Percentiles rank a stretch among this genome's conserved stretches.
These are phyloP conservation scores for Cuniculus paca DNA, from an alignment of 2,797 vertebrate genomes.

Conservation along the genomic window DNA sequence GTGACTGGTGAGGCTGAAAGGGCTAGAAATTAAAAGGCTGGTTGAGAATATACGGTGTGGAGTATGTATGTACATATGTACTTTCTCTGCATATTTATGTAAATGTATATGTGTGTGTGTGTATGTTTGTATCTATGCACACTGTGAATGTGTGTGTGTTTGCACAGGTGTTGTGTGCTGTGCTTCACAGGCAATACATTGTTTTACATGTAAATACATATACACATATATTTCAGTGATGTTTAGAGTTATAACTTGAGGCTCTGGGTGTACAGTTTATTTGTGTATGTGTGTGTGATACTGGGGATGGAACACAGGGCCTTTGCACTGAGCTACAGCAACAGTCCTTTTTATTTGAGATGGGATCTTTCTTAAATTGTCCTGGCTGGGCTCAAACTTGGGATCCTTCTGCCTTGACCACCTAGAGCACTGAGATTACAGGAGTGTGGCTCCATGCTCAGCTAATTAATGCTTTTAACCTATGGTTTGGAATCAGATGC, in stretches of 20 bases:
- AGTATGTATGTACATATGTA: not conserved
- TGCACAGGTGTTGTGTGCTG: not conserved
- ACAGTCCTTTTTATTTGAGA: not conserved
- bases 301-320: no score
- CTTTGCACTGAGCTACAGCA: not conserved
- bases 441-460: not conserved
- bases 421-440: not conserved
- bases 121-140: not conserved
- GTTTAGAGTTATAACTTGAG: not conserved
- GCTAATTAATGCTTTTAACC: not conserved
- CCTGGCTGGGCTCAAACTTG: not conserved
- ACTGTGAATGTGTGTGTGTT: not conserved
- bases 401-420: not conserved
- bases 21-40: fast-evolving
- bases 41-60: not conserved
- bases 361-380: not conserved
- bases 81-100: not conserved
- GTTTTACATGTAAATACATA: not conserved
- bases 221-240: not conserved
- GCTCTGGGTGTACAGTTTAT: not conserved
- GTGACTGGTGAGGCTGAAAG: conserved; percentile 91
- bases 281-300: not conserved
- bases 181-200: not conserved
- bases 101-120: not conserved
- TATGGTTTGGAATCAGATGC: not conserved